Evolutionary conservation across 2,113 vertebrate species (phyloP).

Genomic region (Sakesphorus luctuosus): DNA sequence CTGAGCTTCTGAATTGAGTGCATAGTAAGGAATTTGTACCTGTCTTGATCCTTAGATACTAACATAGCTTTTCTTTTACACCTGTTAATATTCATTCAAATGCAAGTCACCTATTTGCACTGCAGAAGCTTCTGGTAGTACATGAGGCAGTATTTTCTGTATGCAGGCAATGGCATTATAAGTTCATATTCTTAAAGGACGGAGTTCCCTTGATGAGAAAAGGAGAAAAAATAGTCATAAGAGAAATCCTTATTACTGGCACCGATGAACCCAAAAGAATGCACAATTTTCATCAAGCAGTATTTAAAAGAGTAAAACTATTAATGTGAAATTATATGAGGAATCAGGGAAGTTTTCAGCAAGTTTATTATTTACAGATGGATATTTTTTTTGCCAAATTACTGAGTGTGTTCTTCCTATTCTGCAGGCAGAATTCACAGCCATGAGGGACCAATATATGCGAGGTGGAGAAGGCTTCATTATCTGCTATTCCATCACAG

Average conservation of each 20-base stretch:
- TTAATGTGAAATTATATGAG: neutral
- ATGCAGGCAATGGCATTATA: neutral
- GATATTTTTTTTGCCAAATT: constrained; percentile 1
- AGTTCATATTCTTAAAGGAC: neutral
- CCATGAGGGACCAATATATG: constrained; percentile 88
- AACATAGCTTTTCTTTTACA: neutral
- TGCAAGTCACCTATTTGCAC: neutral
- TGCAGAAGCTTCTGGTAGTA: neutral
- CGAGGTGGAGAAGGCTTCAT: constrained; percentile 84
- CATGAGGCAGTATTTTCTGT: neutral
- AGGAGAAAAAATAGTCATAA: neutral
- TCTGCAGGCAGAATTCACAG: constrained; percentile 84
- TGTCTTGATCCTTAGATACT: neutral
- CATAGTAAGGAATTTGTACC: neutral
- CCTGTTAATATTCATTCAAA: neutral
- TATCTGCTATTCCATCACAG: constrained; percentile 86
- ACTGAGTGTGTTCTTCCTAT: neutral
- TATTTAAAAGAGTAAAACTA: neutral
- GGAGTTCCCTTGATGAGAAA: neutral
- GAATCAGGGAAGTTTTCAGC: neutral
- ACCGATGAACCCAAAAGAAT: neutral
- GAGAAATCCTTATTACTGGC: neutral
- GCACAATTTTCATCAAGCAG: neutral
- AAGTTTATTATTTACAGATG: neutral
- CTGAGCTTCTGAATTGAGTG: neutral